These are phyloP conservation scores for Nemoura dubitans DNA, from an alignment of 2,888 invertebrate genomes.

Conservation along the genomic window DNA sequence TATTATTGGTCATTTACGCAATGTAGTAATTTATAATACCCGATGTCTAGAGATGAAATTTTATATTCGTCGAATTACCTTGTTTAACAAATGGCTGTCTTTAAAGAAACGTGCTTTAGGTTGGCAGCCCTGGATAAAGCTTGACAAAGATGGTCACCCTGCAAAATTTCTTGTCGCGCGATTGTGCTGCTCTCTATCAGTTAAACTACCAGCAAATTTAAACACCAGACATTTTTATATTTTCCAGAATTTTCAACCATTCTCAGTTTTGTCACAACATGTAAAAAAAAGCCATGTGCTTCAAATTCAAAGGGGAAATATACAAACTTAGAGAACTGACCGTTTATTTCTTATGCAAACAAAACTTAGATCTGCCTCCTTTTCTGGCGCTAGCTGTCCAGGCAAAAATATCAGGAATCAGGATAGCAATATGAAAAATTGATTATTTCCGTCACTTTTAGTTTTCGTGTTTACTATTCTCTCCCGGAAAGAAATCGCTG, in stretches of 20 bases:
- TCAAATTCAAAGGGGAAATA: too few relatives aligned
- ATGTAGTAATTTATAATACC: not conserved
- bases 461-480: constrained; percentile 4
- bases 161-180: not conserved
- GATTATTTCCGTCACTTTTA: constrained; percentile 7
- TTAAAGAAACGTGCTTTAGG: not conserved
- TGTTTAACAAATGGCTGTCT: not conserved
- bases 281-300: too few relatives aligned
- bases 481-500: not conserved
- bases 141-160: not conserved
- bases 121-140: not conserved
- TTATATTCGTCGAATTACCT: not conserved
- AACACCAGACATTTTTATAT: too few relatives aligned
- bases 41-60: not conserved
- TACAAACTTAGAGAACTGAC: too few relatives aligned
- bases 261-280: too few relatives aligned
- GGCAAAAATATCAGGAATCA: too few relatives aligned
- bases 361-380: too few relatives aligned
- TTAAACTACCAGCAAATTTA: not conserved
- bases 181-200: not conserved
- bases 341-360: too few relatives aligned
- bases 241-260: too few relatives aligned
- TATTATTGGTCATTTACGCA: not conserved
- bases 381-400: too few relatives aligned
- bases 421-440: not conserved